Conservation (phyloP, 2,797 vertebrate species). For the Tadarida brasiliensis region DNA sequence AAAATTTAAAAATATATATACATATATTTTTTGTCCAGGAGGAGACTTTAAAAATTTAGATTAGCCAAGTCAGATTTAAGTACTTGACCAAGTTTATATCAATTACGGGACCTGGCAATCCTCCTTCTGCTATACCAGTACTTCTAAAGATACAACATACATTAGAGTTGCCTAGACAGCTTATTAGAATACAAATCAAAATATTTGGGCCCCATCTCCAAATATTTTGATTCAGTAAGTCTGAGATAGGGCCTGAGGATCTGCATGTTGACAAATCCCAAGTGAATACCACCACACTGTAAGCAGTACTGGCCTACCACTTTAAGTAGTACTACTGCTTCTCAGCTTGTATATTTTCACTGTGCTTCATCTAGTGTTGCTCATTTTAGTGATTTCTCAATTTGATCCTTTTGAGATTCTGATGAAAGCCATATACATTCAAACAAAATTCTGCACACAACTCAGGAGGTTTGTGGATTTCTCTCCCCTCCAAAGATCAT, state of each 20-base stretch:
- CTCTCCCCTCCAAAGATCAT: neutral
- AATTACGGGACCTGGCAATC: neutral
- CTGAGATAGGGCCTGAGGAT: neutral
- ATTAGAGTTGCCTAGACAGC: neutral
- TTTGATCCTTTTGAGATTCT: conserved; percentile 9
- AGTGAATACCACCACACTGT: neutral
- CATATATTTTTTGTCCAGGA: neutral
- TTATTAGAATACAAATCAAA: conserved; percentile 54
- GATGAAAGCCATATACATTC: neutral
- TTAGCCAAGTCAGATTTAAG: neutral
- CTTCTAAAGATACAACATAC: conserved; percentile 54
- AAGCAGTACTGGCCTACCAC: neutral
- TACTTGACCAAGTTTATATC: neutral
- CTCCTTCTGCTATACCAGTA: neutral
- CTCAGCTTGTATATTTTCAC: conserved; percentile 14
- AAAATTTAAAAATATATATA: neutral
- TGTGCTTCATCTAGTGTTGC: neutral
- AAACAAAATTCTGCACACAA: conserved; percentile 31
- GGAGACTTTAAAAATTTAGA: conserved; percentile 25
- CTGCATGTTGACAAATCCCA: conserved; percentile 8
- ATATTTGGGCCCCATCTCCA: neutral
- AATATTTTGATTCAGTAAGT: neutral
- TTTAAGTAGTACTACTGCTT: neutral
- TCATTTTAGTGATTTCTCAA: conserved; percentile 44
- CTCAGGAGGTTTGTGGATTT: conserved; percentile 3